Conservation (phyloP, 1,140 invertebrate genomes). For the Halesus radiatus region DNA sequence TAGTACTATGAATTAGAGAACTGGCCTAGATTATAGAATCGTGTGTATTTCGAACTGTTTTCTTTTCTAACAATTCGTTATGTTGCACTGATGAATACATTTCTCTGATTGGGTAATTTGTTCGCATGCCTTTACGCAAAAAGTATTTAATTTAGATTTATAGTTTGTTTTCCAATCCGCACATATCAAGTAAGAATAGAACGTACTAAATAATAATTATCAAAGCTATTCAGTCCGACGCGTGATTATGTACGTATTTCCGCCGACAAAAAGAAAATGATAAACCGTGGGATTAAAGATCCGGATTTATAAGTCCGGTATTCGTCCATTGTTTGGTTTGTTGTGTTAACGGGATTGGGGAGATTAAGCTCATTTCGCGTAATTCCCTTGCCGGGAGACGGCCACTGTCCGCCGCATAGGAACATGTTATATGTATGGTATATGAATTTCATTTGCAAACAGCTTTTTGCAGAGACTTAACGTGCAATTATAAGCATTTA, state of each 20-base stretch:
- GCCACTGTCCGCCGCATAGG: background rate
- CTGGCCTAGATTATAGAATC: too few species aligned
- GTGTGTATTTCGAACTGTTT: too few species aligned
- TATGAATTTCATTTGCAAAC: background rate
- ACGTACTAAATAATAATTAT: too few species aligned
- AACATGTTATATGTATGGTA: too few species aligned
- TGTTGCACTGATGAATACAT: too few species aligned
- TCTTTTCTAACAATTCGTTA: too few species aligned
- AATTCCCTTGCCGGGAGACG: background rate
- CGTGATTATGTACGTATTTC: background rate
- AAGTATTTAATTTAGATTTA: too few species aligned
- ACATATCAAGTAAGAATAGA: too few species aligned
- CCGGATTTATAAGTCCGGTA: background rate
- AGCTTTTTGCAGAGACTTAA: background rate
- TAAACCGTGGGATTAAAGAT: constrained; percentile 15
- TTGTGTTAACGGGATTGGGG: constrained; percentile 9
- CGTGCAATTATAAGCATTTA: background rate
- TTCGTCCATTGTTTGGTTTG: constrained; percentile 8
- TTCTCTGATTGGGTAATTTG: too few species aligned
- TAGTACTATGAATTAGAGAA: too few species aligned
- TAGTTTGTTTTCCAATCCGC: too few species aligned
- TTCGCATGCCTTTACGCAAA: too few species aligned
- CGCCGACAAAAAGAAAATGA: background rate
- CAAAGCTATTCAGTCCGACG: background rate
- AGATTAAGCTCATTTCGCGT: constrained; percentile 11